phyloP scores from a whole-genome alignment of 2,797 vertebrate genomes.

The Poecile montanus region DNA sequence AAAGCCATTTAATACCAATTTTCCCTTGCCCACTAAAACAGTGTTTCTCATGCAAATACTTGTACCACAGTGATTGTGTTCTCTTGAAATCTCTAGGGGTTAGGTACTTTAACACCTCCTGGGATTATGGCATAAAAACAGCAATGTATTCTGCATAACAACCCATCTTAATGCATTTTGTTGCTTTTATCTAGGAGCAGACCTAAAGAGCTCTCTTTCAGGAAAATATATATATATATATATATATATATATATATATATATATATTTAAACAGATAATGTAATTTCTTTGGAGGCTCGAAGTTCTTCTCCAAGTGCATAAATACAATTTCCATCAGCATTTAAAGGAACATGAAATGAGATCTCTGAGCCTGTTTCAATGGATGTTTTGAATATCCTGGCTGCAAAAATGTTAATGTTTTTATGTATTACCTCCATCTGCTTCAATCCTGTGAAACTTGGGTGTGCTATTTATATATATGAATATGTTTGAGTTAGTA shows the following conservation, averaged over 20 bases:
- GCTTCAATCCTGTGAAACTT: conserved; percentile 45
- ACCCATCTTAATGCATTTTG: background rate
- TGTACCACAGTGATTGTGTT: background rate
- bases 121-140: background rate
- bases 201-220: background rate
- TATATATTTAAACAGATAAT: background rate
- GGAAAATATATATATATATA: background rate
- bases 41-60: background rate
- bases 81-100: background rate
- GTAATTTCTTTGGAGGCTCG: background rate
- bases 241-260: background rate
- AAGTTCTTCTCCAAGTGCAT: background rate
- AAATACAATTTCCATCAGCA: background rate
- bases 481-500: conserved; percentile 15
- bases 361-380: conserved; percentile 4
- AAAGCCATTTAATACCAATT: background rate
- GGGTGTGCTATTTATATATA: conserved; percentile 66
- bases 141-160: background rate
- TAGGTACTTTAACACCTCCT: conserved; percentile 1
- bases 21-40: background rate
- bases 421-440: conserved; percentile 62
- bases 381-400: conserved; percentile 22
- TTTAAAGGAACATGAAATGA: conserved; percentile 44
- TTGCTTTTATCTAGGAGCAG: conserved; percentile 6
- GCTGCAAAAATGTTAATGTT: conserved; percentile 63